Conservation (phyloP, 1,140 invertebrate species). For the Drosophila tani region DNA sequence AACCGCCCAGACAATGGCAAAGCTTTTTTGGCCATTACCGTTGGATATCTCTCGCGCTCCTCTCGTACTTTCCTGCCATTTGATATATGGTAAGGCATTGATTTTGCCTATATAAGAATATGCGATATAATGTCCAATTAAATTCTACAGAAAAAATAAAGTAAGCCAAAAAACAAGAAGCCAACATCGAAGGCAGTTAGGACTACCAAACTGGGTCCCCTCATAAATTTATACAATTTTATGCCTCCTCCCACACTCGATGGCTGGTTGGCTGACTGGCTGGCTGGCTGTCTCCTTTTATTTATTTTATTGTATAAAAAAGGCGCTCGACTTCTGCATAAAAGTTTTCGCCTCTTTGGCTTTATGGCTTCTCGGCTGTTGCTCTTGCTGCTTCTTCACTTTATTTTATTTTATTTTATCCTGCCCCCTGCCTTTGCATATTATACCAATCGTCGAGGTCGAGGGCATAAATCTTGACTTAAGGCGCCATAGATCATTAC, state of each 20-base stretch:
- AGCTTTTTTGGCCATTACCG: slow-evolving; percentile 51
- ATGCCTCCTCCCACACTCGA: slow-evolving; percentile 38
- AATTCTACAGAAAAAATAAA: slow-evolving; percentile 57
- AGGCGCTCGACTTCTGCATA: slow-evolving; percentile 54
- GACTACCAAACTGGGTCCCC: slow-evolving; percentile 46
- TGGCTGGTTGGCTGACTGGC: too few species aligned
- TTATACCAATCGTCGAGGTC: slow-evolving; percentile 63
- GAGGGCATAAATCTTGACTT: slow-evolving; percentile 74
- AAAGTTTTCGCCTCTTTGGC: slow-evolving; percentile 57
- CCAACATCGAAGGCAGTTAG: slow-evolving; percentile 36
- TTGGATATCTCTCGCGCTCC: slow-evolving; percentile 14
- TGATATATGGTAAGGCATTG: slow-evolving; percentile 52
- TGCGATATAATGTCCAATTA: slow-evolving; percentile 79
- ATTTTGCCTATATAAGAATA: slow-evolving; percentile 60
- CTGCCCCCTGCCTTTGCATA: slow-evolving; percentile 42
- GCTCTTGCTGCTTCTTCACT: slow-evolving; percentile 14
- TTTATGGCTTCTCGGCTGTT: slow-evolving; percentile 65
- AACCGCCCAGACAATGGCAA: slow-evolving; percentile 39
- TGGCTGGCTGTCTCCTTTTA: slow-evolving; percentile 41
- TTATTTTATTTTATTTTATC: slow-evolving; percentile 19
- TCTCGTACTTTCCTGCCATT: slow-evolving; percentile 34
- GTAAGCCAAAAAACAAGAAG: slow-evolving; percentile 24
- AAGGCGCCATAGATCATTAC: slow-evolving; percentile 76
- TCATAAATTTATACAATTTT: slow-evolving; percentile 79
- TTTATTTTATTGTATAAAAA: slow-evolving; percentile 79